Base-by-base conservation (phyloP, 1,140 invertebrate species). In the Cataglyphis hispanica region DNA sequence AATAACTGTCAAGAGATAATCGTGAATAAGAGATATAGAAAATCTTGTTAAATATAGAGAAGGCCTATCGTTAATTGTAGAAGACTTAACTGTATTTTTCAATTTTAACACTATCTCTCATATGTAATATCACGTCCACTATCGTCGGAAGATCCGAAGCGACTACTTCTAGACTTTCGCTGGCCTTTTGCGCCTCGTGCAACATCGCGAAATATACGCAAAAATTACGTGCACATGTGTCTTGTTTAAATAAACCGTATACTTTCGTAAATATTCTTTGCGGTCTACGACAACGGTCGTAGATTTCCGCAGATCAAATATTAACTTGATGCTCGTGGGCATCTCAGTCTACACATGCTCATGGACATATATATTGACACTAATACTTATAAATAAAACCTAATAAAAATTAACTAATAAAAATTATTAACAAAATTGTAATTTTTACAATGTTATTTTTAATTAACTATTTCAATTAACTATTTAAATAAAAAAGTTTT, bases 291-390 rank as follows among this genome's bases (percentile, higher is more conserved):
- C 60, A 58, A 87, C 74, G 63, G 67, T 81, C 74, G 10, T 34
- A 53, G 37, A 84, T 67, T 63, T 70, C 27, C 34, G 3, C 80
- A 85, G 50, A 22, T 34, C 60, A 92, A 91, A 91, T 92, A 90
- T 91, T 91, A 84, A 67, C 63, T 25, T 61, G 70, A 69, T 67
- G 64, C 78, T 13, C 34, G 16, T 27, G 22, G 70, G 66, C 13
- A 46, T 13, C 43, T 40, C 61, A 34, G 25, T 6, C 46, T 58
- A 16, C 4, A 16, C 3, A 43, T 56, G 16, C 8, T 6, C 34
- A 43, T 34, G 10, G 27, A n/a, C 13, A 8, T 10, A 16, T 8
- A 67, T 67, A 2, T 58, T 72, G 31, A 31, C 31, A 31, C 10
- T 34, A 10, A 58, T 13, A 11, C 74, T n/a, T 25, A n/a, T 22